Evolutionary conservation across 2,888 invertebrate genomes (phyloP).

Genomic region (Plebejus melissa): DNA sequence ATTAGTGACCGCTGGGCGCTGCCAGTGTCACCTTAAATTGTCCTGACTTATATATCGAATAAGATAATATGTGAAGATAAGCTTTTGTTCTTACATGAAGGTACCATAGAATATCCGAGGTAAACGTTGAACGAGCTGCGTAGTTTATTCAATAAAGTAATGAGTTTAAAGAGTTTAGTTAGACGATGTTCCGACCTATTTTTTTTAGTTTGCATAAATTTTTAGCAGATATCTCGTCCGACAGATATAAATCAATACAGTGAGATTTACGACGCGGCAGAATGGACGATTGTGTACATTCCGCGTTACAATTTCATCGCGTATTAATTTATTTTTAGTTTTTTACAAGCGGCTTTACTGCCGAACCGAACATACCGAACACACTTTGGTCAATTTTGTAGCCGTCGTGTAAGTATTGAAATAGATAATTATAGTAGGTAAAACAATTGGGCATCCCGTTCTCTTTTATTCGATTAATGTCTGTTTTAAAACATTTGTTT

Average conservation of each 20-base stretch:
- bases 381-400: background rate
- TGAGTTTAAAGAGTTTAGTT: background rate
- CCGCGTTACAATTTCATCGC: slow-evolving; percentile 33
- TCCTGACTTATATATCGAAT: no score
- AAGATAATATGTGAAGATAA: no score
- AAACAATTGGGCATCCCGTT: background rate
- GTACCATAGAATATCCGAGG: background rate
- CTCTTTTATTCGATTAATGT: background rate
- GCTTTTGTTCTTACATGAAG: no score
- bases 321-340: slow-evolving; percentile 36
- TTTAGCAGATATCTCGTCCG: slow-evolving; percentile 29
- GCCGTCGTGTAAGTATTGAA: background rate
- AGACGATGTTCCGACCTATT: background rate
- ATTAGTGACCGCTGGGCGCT: no score
- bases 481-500: background rate
- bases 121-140: background rate
- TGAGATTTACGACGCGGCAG: slow-evolving; percentile 35
- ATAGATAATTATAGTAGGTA: background rate
- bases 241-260: slow-evolving; percentile 31
- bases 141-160: background rate
- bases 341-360: slow-evolving; percentile 33
- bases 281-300: slow-evolving; percentile 34
- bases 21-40: no score
- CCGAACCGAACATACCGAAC: background rate
- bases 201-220: slow-evolving; percentile 19